Percentiles rank a stretch among this genome's conserved stretches.
These are phyloP conservation scores for Pandion haliaetus DNA, from an alignment of 2,113 vertebrate genomes.

Conservation along the genomic window DNA sequence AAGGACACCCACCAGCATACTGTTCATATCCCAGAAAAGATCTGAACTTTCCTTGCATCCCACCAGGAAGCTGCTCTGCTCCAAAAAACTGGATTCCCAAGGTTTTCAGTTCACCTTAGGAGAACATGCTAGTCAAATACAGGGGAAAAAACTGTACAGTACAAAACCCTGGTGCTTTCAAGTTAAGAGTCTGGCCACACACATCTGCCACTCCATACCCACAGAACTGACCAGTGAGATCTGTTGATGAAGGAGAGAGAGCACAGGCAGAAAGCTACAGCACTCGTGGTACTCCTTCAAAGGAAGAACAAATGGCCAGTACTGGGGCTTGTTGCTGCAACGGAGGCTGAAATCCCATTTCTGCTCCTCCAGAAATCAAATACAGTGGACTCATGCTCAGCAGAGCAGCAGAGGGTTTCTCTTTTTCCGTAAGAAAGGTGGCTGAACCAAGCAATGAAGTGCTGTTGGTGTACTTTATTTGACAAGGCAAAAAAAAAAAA, in stretches of 20 bases:
- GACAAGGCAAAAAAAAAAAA: neutral
- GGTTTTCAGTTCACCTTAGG: neutral
- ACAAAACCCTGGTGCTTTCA: neutral
- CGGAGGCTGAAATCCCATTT: neutral
- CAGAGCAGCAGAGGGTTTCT: neutral
- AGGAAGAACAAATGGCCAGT: neutral
- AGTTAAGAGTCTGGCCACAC: neutral
- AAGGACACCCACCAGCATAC: neutral
- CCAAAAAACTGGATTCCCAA: neutral
- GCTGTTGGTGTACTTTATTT: neutral
- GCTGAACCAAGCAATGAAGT: neutral
- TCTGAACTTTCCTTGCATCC: neutral
- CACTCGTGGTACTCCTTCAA: fast-evolving
- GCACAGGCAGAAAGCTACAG: neutral
- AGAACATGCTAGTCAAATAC: neutral
- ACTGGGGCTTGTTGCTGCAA: neutral
- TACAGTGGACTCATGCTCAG: neutral
- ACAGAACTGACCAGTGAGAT: neutral
- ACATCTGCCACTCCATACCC: neutral
- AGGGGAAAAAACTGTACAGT: neutral
- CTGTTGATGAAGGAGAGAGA: neutral
- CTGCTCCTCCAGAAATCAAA: neutral
- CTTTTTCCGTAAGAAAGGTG: neutral
- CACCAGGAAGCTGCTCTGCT: neutral
- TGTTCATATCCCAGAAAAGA: constrained; percentile 11